Percentiles rank a stretch among this genome's conserved stretches.
Evolutionary conservation across 2,888 invertebrate species (phyloP).

Genomic region (Morinoia aosen): DNA sequence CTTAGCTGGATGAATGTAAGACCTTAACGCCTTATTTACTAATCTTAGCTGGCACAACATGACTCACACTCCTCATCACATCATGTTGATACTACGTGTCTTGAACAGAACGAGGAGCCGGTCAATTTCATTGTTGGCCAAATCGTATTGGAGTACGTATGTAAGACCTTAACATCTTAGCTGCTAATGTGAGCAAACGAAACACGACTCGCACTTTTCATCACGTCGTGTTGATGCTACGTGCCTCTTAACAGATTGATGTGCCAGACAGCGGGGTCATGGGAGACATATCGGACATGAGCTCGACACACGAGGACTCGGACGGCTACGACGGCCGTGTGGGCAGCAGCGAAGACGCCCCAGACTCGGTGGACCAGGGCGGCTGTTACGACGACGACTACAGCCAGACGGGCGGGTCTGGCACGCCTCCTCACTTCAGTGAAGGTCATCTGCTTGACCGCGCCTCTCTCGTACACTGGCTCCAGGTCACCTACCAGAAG

Average conservation of each 20-base stretch:
- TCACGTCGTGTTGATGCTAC: neutral
- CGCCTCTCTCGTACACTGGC: slow-evolving; percentile 85
- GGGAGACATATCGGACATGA: slow-evolving; percentile 66
- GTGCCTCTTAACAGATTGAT: neutral
- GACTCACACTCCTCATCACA: no score
- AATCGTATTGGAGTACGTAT: no score
- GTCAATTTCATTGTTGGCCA: no score
- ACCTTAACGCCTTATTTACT: no score
- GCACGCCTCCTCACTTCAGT: neutral
- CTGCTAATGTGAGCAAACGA: no score
- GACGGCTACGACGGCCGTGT: neutral
- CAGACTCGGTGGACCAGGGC: neutral
- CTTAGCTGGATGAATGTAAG: no score
- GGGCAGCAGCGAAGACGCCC: neutral
- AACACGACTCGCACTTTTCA: neutral
- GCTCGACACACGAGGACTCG: neutral
- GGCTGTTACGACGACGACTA: slow-evolving; percentile 37
- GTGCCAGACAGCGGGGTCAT: slow-evolving; percentile 39
- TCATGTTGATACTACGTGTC: no score
- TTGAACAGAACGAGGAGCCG: no score
- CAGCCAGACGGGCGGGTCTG: neutral
- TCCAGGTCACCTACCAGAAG: slow-evolving; percentile 95
- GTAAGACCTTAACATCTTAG: no score
- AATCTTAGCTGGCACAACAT: no score
- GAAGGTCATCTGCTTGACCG: slow-evolving; percentile 16